Conservation (phyloP, 2,888 invertebrate genomes). For the Hydroisotoma schaefferi region DNA sequence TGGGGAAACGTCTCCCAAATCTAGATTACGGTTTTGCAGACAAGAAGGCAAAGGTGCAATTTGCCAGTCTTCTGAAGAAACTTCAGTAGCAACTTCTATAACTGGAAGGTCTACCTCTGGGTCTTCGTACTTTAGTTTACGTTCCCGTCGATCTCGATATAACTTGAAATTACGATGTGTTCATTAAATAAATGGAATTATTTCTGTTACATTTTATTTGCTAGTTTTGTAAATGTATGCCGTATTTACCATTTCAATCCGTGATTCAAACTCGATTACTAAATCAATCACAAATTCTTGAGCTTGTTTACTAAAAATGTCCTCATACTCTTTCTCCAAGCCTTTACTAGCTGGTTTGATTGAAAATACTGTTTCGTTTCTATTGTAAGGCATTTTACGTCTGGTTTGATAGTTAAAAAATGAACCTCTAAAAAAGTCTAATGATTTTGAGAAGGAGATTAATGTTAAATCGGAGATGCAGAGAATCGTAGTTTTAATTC, state of each 20-base stretch:
- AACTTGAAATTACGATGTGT: no score
- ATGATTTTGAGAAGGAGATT: no score
- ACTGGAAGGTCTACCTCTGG: conserved; percentile 50
- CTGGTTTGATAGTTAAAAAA: no score
- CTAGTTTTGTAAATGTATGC: no score
- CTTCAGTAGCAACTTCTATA: conserved; percentile 45
- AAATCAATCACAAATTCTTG: conserved; percentile 59
- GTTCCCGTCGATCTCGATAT: conserved; percentile 47
- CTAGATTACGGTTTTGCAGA: conserved; percentile 61
- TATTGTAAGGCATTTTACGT: no score
- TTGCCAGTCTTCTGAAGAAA: conserved; percentile 57
- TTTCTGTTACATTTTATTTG: no score
- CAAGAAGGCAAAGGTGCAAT: conserved; percentile 60
- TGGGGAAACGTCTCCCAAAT: conserved; percentile 66
- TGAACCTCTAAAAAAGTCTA: no score
- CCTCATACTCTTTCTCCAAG: conserved; percentile 58
- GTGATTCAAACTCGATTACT: conserved; percentile 56
- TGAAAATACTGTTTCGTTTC: no score
- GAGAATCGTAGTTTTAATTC: no score
- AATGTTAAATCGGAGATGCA: no score
- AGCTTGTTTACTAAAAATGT: conserved; percentile 60
- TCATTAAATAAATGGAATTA: no score
- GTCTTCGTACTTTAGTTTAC: conserved; percentile 49
- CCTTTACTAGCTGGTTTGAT: conserved; percentile 56
- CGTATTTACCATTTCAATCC: conserved; percentile 47